Percentiles rank a stretch among this genome's conserved stretches.
Conservation (phyloP, 2,113 vertebrate genomes). For the Symphodus melops region DNA sequence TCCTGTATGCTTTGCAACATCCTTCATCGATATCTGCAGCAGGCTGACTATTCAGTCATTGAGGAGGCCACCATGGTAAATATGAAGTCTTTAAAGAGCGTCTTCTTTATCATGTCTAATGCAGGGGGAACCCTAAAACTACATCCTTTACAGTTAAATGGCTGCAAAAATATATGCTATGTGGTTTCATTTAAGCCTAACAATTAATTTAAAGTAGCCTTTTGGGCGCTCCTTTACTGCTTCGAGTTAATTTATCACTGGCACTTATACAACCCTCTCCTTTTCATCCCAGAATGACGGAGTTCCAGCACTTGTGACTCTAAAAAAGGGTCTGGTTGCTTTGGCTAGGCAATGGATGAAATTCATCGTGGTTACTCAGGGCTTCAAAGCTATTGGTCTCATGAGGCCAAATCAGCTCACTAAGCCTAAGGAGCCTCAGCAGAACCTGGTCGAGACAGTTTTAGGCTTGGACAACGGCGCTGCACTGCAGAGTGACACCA, state of each 20-base stretch:
- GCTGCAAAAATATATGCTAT: neutral
- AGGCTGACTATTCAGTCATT: constrained; percentile 94
- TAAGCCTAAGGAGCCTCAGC: constrained; percentile 83
- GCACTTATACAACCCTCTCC: constrained; percentile 8
- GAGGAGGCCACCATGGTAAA: constrained; percentile 97
- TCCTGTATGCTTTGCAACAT: constrained; percentile 97
- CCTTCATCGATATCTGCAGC: constrained; percentile 96
- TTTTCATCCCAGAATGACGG: constrained; percentile 88
- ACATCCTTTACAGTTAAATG: neutral
- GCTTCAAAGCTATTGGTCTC: constrained; percentile 95
- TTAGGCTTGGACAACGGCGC: constrained; percentile 89
- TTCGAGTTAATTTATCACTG: neutral
- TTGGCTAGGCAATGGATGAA: constrained; percentile 99
- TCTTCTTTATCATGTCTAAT: neutral
- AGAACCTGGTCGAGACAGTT: constrained; percentile 79
- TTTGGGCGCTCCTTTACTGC: neutral
- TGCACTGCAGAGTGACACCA: constrained; percentile 95
- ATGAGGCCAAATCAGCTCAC: constrained; percentile 89
- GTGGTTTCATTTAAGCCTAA: neutral
- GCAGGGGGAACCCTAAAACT: neutral
- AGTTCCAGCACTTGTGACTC: constrained; percentile 94
- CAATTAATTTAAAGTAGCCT: neutral
- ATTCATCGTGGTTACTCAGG: constrained; percentile 97
- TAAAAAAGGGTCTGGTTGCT: constrained; percentile 97
- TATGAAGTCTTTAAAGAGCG: neutral